Base-by-base conservation (phyloP, 2,888 invertebrate species). In the Pristionchus arcanus region DNA sequence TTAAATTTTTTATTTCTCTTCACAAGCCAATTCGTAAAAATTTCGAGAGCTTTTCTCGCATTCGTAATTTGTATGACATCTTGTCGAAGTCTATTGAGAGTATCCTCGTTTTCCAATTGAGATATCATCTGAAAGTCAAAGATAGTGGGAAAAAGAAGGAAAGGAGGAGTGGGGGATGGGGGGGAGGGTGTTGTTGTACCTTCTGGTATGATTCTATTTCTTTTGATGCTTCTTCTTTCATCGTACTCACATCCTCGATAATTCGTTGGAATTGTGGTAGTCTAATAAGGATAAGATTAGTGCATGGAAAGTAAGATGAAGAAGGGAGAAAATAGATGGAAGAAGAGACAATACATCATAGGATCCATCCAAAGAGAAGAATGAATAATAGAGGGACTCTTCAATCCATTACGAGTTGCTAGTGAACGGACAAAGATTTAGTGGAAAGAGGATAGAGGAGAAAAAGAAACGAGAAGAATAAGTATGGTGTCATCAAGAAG, bases 341-440 rank as follows among this genome's bases (percentile, higher is more conserved):
- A 37, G 34, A 34, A 34, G 37, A 34, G 37, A n/a, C 74, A 74
- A 74, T 74, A 74, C 74, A 74, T 74, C 34, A 37, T 16, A 16
- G 74, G 74, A 74, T 74, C 19, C 74, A 37, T 37, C 15, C 5
- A 13, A 74, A 74, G 74, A 74, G 37, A 19, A 74, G 37, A 49
- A 74, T 74, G 74, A 74, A 74, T 74, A 74, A 74, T 74, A 37
- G 37, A 74, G 15, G 19, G 74, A 83, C n/a, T 31, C 83, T 31
- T 49, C 34, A 49, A 53, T 42, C 21, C 83, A 83, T 16, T 25
- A 53, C 15, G 83, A 53, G 83, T 83, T 83, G 83, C 83, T 83
- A 83, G 83, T 83, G 83, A 83, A 83, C 83, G 49, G 83, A n/a
- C 49, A 31, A 77, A n/a, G 77, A 83, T 37, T 74, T 31, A 74